phyloP scores from a whole-genome alignment of 2,888 invertebrate species.

The Eudemis profundana region DNA sequence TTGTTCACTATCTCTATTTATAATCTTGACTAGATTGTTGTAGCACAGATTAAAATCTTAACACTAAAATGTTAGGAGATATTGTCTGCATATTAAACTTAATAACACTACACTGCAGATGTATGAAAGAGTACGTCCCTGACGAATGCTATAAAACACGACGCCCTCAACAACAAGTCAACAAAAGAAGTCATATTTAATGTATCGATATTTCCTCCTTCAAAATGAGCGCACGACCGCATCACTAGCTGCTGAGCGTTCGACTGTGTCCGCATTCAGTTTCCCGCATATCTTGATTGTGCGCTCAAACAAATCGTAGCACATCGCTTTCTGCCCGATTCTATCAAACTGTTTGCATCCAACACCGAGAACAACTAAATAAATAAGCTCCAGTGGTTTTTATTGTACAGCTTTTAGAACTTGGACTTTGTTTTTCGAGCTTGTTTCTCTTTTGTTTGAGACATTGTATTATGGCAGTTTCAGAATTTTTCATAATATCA shows the following conservation, averaged over 20 bases:
- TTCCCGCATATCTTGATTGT: slow-evolving; percentile 73
- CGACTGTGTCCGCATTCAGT: slow-evolving; percentile 62
- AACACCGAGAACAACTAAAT: slow-evolving; percentile 27
- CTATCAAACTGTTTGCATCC: slow-evolving; percentile 39
- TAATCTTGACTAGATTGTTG: no score
- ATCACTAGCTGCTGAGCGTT: slow-evolving; percentile 58
- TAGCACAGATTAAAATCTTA: no score
- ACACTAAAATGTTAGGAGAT: no score
- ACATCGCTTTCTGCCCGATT: slow-evolving; percentile 45
- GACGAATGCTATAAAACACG: no score
- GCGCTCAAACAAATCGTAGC: slow-evolving; percentile 62
- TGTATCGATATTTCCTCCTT: neutral
- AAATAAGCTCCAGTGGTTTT: slow-evolving; percentile 20
- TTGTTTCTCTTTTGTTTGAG: neutral
- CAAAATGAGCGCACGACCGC: slow-evolving; percentile 28
- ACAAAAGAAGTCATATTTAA: no score
- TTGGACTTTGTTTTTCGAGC: slow-evolving; percentile 1
- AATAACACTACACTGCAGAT: no score
- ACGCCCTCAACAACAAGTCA: no score
- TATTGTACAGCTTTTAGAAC: neutral
- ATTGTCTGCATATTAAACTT: no score
- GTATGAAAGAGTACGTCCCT: no score
- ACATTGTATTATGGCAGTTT: no score
- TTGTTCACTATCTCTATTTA: no score
- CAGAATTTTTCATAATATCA: no score